These are phyloP conservation scores for Molossus molossus DNA, from an alignment of 2,797 vertebrate species.

Conservation along the genomic window DNA sequence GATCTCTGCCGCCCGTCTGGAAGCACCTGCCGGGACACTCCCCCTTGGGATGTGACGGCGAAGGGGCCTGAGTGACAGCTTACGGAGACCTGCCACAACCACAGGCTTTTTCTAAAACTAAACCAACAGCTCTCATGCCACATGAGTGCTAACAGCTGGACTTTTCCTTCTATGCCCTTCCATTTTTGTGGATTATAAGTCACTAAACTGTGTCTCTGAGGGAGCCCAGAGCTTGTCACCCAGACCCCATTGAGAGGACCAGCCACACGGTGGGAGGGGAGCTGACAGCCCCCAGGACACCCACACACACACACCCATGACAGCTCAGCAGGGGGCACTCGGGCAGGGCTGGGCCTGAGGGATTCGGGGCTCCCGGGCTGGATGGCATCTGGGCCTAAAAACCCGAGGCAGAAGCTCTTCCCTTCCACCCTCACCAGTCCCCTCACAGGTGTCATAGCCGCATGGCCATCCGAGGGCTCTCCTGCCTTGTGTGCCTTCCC, in stretches of 20 bases:
- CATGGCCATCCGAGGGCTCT: no score
- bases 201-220: background rate
- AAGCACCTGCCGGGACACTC: background rate
- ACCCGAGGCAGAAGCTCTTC: background rate
- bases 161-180: background rate
- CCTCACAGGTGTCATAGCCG: fast-evolving
- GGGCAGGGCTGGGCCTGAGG: background rate
- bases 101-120: background rate
- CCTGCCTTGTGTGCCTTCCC: fast-evolving
- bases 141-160: fast-evolving
- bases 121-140: fast-evolving
- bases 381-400: fast-evolving
- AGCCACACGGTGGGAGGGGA: fast-evolving
- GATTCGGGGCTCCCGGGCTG: no score
- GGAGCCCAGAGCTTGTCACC: fast-evolving
- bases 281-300: background rate
- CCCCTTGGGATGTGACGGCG: fast-evolving
- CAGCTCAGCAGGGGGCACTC: no score
- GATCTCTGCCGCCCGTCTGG: no score
- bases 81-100: fast-evolving
- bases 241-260: background rate
- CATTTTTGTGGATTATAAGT: background rate
- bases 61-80: no score
- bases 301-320: background rate
- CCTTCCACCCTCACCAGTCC: background rate